Base-by-base conservation (phyloP, 1,140 invertebrate species). In the Brachionus manjavacas region DNA sequence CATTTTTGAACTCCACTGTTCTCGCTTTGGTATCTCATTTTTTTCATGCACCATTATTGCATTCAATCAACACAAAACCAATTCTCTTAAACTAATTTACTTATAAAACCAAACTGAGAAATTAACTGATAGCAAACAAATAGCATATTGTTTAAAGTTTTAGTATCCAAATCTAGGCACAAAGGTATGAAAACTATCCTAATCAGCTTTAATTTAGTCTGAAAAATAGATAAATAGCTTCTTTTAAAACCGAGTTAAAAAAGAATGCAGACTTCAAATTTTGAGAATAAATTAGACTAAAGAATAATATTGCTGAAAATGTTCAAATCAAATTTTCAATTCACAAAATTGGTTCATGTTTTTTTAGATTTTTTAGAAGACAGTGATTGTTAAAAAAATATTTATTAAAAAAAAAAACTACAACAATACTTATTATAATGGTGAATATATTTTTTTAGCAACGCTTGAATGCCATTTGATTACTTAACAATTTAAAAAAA, bases 21-120 rank as follows among this genome's bases (percentile, higher is more conserved):
- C 94, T 8, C 93, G 91, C 87, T 93, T 93, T 6, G 92, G 92
- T 83, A 83, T 55, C n/a, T 84, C 85, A 23, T 87, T 85, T 14
- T 86, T 85, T 23, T 84, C 3, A n/a, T 68, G 52, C 20, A 23
- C 52, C 52, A 60, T 60, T 60, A 23, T 60, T 23, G 52, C 8
- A 60, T 60, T 20, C 52, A 60, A 60, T 20, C 16, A 60, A 20
- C 16, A 20, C 6, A 60, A 60, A 60, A 60, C 12, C 12, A 60
- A 60, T 60, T 8, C 1, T 52, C 12, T 60, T 60, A 55, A 55
- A 8, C 16, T 60, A 23, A 9, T 60, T 60, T 60, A 60, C n/a
- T 60, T 23, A 60, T 60, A 46, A 46, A 46, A 46, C 14, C 11
- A 46, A 46, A 11, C 14, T 46, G 43, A n/a, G 16, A 60, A 60